Percentiles rank a stretch among this genome's conserved stretches.
These are phyloP conservation scores for Pseudomugil tenellus DNA, from an alignment of 2,797 vertebrate genomes.

Conservation along the genomic window DNA sequence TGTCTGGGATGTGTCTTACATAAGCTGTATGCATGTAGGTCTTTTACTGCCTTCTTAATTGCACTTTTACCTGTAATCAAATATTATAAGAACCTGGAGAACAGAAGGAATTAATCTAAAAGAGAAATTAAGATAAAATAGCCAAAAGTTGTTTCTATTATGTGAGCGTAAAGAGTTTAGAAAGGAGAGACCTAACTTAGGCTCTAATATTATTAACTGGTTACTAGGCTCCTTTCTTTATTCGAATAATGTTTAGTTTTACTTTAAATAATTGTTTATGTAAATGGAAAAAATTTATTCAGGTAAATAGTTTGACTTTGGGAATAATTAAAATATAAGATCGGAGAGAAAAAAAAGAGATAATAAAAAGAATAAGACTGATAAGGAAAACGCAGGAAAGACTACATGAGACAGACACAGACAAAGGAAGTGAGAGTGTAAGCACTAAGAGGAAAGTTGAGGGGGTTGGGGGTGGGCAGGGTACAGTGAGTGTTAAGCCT, in stretches of 20 bases:
- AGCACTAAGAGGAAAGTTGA: constrained; percentile 33
- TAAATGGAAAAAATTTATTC: background rate
- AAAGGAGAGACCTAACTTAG: constrained; percentile 5
- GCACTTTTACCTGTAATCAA: background rate
- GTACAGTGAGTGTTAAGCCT: constrained; percentile 67
- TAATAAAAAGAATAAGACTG: constrained; percentile 16
- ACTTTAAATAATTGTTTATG: background rate
- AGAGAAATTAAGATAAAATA: background rate
- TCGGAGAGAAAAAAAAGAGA: background rate
- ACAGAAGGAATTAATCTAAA: background rate
- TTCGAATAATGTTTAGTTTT: constrained; percentile 1
- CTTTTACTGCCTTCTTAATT: constrained; percentile 4
- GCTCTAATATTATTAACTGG: constrained; percentile 20
- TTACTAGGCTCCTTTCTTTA: background rate
- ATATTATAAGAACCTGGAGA: constrained; percentile 2
- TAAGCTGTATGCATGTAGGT: constrained; percentile 24
- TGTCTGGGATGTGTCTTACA: constrained; percentile 28
- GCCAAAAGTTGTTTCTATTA: constrained; percentile 1
- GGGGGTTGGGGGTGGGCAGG: constrained; percentile 14
- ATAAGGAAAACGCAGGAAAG: constrained; percentile 20
- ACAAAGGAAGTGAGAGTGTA: constrained; percentile 58
- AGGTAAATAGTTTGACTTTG: background rate
- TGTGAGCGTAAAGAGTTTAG: background rate
- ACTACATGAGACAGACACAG: constrained; percentile 23
- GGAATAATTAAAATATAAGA: constrained; percentile 3